Evolutionary conservation across 1,140 invertebrate species (phyloP).

Genomic region (Meloidogyne exigua): DNA sequence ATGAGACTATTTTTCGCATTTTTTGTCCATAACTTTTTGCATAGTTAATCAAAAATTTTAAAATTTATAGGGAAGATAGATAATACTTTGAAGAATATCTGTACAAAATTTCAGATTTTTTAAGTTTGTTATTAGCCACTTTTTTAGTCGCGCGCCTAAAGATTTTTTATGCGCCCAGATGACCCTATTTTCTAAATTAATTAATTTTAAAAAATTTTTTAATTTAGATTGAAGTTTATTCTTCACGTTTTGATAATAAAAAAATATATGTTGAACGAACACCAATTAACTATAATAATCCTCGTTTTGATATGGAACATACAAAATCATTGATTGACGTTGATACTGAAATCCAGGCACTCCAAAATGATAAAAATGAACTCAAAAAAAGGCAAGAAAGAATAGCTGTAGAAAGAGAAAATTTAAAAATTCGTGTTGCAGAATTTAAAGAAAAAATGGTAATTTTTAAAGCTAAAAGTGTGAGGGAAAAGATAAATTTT

Average conservation of each 20-base stretch:
- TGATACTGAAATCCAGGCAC: background rate
- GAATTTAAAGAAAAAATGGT: background rate
- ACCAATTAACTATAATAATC: conserved; percentile 13
- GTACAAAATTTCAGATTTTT: too few species aligned
- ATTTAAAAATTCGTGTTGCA: background rate
- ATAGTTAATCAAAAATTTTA: too few species aligned
- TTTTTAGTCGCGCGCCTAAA: too few species aligned
- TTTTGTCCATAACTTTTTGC: too few species aligned
- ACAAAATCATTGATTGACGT: conserved; percentile 17
- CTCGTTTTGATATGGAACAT: conserved; percentile 24
- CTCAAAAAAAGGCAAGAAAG: background rate
- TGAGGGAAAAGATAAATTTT: too few species aligned
- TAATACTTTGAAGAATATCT: too few species aligned
- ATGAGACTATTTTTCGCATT: too few species aligned
- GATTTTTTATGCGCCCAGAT: too few species aligned
- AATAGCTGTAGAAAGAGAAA: background rate
- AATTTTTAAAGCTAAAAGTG: too few species aligned
- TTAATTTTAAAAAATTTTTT: background rate
- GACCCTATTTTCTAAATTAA: background rate
- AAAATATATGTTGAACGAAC: conserved; percentile 17
- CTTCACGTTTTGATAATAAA: conserved; percentile 25
- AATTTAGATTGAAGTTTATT: conserved; percentile 28
- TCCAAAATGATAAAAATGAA: conserved; percentile 7
- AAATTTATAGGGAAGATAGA: too few species aligned
- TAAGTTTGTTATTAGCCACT: too few species aligned